A percentile compares a stretch with the other conserved stretches of the same genome.
Evolutionary conservation across 2,888 invertebrate genomes (phyloP).

Genomic region (Eilema depressum): DNA sequence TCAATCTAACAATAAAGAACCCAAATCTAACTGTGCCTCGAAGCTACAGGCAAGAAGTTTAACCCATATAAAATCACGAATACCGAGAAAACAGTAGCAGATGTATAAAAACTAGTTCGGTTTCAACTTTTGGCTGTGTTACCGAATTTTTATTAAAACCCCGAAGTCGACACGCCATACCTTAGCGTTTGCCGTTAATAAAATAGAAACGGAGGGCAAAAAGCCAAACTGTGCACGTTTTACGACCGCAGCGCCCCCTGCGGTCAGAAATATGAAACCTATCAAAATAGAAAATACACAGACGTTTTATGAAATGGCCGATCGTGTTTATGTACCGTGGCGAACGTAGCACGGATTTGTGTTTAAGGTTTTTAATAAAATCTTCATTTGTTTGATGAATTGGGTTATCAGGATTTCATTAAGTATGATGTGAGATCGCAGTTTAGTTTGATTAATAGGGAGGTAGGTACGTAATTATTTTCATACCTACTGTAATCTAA

Average conservation of each 20-base stretch:
- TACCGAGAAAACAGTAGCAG: conserved; percentile 29
- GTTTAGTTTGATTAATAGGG: neutral
- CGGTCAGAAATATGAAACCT: conserved; percentile 76
- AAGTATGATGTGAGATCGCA: neutral
- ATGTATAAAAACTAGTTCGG: conserved; percentile 33
- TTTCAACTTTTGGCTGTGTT: conserved; percentile 47
- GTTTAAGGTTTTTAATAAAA: conserved; percentile 33
- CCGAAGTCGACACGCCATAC: conserved; percentile 54
- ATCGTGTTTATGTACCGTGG: conserved; percentile 60
- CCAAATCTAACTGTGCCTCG: neutral
- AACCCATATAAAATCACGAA: conserved; percentile 20
- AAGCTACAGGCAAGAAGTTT: neutral
- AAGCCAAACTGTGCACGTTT: conserved; percentile 68
- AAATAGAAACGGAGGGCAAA: conserved; percentile 66
- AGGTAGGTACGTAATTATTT: too few species aligned
- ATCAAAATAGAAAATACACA: conserved; percentile 70
- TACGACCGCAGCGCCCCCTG: conserved; percentile 67
- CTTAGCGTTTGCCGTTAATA: conserved; percentile 64
- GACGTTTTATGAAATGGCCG: conserved; percentile 69
- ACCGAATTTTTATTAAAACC: conserved; percentile 58
- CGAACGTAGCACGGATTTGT: conserved; percentile 36
- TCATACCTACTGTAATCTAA: too few species aligned
- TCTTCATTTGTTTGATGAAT: neutral
- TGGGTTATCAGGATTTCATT: neutral
- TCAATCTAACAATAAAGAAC: neutral